A percentile compares a stretch with the other conserved stretches of the same genome.
Conservation (phyloP, 2,888 invertebrate genomes). For the Athrips mouffetella region DNA sequence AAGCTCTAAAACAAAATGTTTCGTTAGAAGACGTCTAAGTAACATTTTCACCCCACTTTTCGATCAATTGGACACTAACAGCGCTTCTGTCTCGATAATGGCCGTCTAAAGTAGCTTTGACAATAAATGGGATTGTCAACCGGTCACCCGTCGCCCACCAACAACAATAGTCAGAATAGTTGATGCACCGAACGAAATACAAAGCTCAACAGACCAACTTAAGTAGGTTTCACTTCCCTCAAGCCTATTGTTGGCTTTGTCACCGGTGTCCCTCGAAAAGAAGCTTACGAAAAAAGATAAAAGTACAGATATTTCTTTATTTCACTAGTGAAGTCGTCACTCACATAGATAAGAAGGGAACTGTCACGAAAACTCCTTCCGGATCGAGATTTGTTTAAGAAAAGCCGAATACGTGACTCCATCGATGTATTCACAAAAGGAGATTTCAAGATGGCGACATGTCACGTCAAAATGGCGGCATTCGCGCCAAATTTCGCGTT, state of each 20-base stretch:
- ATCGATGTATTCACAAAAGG: slow-evolving; percentile 56
- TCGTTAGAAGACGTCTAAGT: not conserved
- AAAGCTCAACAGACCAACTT: slow-evolving; percentile 8
- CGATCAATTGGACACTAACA: not conserved
- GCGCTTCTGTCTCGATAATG: not conserved
- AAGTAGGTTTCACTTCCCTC: slow-evolving; percentile 5
- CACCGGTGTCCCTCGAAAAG: slow-evolving; percentile 4
- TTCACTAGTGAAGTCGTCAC: slow-evolving; percentile 11
- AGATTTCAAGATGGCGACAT: slow-evolving; percentile 55
- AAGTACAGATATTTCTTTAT: slow-evolving; percentile 10
- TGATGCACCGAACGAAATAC: slow-evolving; percentile 4
- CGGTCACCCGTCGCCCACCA: slow-evolving; percentile 1
- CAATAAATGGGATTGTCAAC: slow-evolving; percentile 4
- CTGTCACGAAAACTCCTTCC: slow-evolving; percentile 35
- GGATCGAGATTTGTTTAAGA: slow-evolving; percentile 51
- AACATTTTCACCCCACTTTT: not conserved
- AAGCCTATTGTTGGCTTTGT: slow-evolving; percentile 11
- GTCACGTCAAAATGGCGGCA: slow-evolving; percentile 50
- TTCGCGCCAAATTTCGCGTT: slow-evolving; percentile 41
- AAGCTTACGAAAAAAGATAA: slow-evolving; percentile 5
- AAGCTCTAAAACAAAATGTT: too few species aligned
- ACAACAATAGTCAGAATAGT: slow-evolving; percentile 2
- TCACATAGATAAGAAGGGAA: slow-evolving; percentile 23
- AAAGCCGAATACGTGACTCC: slow-evolving; percentile 60
- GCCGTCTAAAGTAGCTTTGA: not conserved